A percentile compares a stretch with the other conserved stretches of the same genome.
Evolutionary conservation across 2,113 vertebrate genomes (phyloP).

Genomic region (Anarhynchus alexandrinus): DNA sequence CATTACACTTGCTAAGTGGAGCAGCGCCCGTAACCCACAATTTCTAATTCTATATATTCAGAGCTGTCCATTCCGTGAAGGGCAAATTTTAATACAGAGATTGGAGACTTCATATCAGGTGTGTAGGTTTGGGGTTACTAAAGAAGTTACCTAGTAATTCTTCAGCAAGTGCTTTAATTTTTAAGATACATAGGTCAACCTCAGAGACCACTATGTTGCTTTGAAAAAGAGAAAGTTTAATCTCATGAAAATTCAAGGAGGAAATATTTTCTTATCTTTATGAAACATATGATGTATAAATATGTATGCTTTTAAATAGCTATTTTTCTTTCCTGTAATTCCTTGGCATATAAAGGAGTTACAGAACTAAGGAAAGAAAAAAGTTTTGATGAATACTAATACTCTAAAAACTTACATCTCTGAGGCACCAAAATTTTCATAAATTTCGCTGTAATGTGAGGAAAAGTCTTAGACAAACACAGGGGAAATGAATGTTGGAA

Average conservation of each 20-base stretch:
- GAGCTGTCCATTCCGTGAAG: background rate
- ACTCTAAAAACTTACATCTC: background rate
- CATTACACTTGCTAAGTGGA: background rate
- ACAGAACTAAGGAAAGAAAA: background rate
- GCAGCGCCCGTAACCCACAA: background rate
- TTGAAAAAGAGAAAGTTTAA: background rate
- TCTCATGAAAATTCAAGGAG: background rate
- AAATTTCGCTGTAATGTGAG: background rate
- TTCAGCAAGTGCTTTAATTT: background rate
- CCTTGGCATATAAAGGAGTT: background rate
- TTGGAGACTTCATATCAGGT: background rate
- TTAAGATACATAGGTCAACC: background rate
- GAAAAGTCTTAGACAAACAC: background rate
- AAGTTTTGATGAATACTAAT: background rate
- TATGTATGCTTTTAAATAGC: background rate
- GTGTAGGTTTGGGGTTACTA: background rate
- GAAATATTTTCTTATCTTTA: background rate
- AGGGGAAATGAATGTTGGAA: background rate
- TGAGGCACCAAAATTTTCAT: background rate
- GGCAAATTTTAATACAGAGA: background rate
- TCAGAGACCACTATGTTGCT: background rate
- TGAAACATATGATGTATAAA: background rate
- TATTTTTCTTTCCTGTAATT: background rate
- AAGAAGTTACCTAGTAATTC: background rate
- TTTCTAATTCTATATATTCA: background rate